Evolutionary conservation across 2,797 vertebrate species (phyloP).

Genomic region (Sebastes trivittatus): DNA sequence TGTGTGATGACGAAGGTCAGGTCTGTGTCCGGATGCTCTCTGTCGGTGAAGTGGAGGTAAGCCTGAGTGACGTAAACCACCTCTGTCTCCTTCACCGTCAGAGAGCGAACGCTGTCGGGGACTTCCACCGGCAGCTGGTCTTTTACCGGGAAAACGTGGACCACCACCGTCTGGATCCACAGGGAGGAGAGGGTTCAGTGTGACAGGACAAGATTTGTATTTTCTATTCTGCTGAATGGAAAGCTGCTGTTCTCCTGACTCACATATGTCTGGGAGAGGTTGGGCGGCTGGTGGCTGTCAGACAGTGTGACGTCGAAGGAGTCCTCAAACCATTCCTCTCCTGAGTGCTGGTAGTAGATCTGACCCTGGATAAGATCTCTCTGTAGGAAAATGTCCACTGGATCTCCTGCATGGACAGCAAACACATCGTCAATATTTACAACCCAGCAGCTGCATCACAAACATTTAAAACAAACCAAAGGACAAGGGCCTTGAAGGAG

Average conservation of each 20-base stretch:
- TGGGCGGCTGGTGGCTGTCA: slow-evolving; percentile 79
- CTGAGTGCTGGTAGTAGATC: slow-evolving; percentile 82
- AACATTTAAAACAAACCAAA: background rate
- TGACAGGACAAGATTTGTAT: background rate
- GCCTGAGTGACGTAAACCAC: slow-evolving; percentile 77
- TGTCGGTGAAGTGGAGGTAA: slow-evolving; percentile 82
- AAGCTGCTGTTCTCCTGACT: slow-evolving; percentile 6
- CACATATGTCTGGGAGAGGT: slow-evolving; percentile 80
- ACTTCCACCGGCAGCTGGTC: slow-evolving; percentile 83
- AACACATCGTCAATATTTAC: too few species aligned
- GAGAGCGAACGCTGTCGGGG: slow-evolving; percentile 66
- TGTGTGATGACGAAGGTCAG: slow-evolving; percentile 78
- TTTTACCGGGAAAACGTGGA: slow-evolving; percentile 80
- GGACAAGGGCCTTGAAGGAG: too few species aligned
- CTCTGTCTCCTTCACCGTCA: slow-evolving; percentile 83
- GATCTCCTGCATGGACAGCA: slow-evolving; percentile 59
- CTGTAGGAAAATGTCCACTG: slow-evolving; percentile 79
- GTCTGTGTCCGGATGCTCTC: slow-evolving; percentile 80
- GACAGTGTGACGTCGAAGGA: slow-evolving; percentile 79
- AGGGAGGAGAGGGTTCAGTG: background rate
- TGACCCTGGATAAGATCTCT: slow-evolving; percentile 79
- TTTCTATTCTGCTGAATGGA: background rate
- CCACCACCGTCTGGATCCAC: slow-evolving; percentile 73
- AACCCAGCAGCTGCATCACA: too few species aligned
- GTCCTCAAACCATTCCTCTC: slow-evolving; percentile 82